Percentiles rank a stretch among this genome's conserved stretches.
Conservation (phyloP, 2,888 invertebrate genomes). For the Drosophila helvetica region DNA sequence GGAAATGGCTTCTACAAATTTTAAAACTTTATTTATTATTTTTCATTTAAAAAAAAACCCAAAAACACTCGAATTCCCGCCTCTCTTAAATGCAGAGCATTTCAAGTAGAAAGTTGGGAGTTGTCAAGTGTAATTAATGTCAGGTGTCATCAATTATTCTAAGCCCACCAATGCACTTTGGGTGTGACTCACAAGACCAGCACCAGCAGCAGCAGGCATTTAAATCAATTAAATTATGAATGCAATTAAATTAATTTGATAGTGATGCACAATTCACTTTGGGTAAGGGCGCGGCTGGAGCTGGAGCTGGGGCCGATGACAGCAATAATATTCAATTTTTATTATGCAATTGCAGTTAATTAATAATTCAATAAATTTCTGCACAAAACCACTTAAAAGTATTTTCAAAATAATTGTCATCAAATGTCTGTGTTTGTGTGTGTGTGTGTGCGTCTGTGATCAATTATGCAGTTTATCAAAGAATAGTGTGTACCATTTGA, state of each 20-base stretch:
- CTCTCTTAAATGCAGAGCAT: conserved; percentile 33
- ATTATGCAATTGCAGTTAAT: conserved; percentile 72
- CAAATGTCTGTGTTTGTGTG: conserved; percentile 23
- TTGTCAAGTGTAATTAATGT: conserved; percentile 65
- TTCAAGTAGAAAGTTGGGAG: conserved; percentile 44
- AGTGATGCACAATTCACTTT: conserved; percentile 54
- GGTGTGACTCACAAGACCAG: neutral
- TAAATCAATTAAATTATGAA: conserved; percentile 78
- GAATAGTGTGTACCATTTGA: conserved; percentile 17
- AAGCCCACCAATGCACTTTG: conserved; percentile 49
- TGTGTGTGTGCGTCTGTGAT: conserved; percentile 26
- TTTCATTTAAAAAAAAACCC: too few relatives aligned
- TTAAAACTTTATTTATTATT: too few relatives aligned
- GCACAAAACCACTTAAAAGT: conserved; percentile 63
- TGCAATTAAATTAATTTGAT: conserved; percentile 77
- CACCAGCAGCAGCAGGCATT: too few relatives aligned
- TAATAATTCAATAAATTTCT: conserved; percentile 75
- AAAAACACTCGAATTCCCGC: too few relatives aligned
- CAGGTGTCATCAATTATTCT: conserved; percentile 76
- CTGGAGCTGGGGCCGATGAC: conserved; percentile 48
- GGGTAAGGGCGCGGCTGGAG: neutral
- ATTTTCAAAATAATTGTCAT: conserved; percentile 63
- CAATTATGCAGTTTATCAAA: conserved; percentile 54
- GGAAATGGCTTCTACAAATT: too few relatives aligned
- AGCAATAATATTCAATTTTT: conserved; percentile 70